Conservation (phyloP, 2,797 vertebrate genomes). For the Hylomyscus alleni region DNA sequence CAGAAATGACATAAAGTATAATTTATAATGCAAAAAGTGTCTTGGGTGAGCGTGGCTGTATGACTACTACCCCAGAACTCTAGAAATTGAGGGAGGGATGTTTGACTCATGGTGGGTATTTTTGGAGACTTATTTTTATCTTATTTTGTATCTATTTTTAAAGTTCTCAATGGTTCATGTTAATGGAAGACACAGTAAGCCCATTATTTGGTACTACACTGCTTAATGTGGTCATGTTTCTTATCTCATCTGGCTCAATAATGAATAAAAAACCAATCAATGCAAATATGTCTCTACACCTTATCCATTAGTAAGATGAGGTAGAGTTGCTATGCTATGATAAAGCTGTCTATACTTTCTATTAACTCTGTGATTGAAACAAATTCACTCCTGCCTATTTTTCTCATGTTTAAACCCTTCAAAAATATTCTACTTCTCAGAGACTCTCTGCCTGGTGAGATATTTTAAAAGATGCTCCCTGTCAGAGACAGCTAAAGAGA, state of each 20-base stretch:
- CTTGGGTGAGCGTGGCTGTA: not conserved
- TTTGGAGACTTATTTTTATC: not conserved
- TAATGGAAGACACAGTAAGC: not conserved
- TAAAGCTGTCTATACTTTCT: not conserved
- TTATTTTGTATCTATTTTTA: not conserved
- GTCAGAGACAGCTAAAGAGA: not conserved
- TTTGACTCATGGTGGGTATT: not conserved
- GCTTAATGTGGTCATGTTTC: not conserved
- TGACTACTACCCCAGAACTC: not conserved
- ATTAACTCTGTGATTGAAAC: not conserved
- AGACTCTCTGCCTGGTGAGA: accelerated
- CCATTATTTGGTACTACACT: not conserved
- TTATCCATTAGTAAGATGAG: not conserved
- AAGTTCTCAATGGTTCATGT: not conserved
- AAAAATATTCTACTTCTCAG: not conserved
- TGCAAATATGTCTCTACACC: not conserved
- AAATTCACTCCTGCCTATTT: not conserved
- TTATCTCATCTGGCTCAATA: not conserved
- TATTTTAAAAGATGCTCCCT: not conserved
- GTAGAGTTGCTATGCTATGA: not conserved
- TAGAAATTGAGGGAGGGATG: not conserved
- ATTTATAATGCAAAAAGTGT: not conserved
- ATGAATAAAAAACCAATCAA: not conserved
- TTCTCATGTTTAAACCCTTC: not conserved
- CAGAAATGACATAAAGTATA: not conserved